phyloP scores from a whole-genome alignment of 2,888 invertebrate genomes.

The Cancer borealis region DNA sequence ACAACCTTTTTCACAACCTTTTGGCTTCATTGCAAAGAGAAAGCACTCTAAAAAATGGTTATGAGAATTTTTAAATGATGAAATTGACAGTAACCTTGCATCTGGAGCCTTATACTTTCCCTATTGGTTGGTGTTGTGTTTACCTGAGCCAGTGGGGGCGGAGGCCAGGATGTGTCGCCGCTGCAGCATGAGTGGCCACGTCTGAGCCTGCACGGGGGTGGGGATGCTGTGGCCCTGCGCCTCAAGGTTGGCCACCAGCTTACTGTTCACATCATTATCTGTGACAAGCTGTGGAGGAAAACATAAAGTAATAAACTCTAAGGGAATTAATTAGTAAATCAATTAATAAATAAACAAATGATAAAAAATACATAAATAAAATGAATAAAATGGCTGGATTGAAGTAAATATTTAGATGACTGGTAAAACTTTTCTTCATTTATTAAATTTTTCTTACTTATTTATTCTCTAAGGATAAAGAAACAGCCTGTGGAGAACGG shows the following conservation, averaged over 20 bases:
- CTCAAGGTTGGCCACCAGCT: conserved; percentile 86
- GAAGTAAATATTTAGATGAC: too few species aligned
- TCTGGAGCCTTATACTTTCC: background rate
- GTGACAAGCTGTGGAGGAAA: conserved; percentile 80
- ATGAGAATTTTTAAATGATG: conserved; percentile 1
- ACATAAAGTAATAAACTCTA: background rate
- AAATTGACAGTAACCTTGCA: background rate
- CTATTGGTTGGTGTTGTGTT: background rate
- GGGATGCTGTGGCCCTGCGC: conserved; percentile 88
- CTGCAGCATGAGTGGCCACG: conserved; percentile 92
- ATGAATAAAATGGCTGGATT: background rate
- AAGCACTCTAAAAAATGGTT: background rate
- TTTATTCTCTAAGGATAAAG: background rate
- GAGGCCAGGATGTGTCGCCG: conserved; percentile 92
- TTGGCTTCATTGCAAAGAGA: background rate
- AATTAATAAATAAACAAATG: background rate
- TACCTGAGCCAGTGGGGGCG: conserved; percentile 92
- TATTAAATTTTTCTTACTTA: too few species aligned
- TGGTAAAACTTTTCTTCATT: too few species aligned
- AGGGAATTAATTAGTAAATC: background rate
- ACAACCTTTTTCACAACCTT: background rate
- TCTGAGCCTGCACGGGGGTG: conserved; percentile 95
- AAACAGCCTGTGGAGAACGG: background rate
- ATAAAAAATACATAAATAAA: background rate
- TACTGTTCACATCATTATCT: conserved; percentile 83